A percentile compares a stretch with the other conserved stretches of the same genome.
phyloP scores from a whole-genome alignment of 2,797 vertebrate species.

The Falco novaeseelandiae region DNA sequence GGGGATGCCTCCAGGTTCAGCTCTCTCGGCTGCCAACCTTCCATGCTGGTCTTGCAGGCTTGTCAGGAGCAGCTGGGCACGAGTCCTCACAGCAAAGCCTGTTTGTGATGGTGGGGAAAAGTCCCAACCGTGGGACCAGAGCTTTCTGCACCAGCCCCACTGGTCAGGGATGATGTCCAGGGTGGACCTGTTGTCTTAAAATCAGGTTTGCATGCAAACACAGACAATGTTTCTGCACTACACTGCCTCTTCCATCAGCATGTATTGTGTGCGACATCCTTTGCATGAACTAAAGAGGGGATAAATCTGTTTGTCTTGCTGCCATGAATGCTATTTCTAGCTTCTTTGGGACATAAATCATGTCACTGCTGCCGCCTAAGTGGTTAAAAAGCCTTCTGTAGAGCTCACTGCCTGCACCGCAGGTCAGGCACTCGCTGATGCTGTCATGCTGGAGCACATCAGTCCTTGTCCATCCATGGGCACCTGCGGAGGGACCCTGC shows the following conservation, averaged over 20 bases:
- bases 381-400: background rate
- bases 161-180: background rate
- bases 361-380: background rate
- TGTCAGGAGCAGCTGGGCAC: background rate
- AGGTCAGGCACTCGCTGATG: background rate
- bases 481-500: background rate
- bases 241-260: background rate
- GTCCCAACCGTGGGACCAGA: too few relatives aligned
- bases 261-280: background rate
- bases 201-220: background rate
- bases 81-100: background rate
- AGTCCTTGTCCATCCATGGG: rapidly evolving
- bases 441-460: background rate
- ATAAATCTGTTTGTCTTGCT: background rate
- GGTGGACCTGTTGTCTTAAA: background rate
- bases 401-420: background rate
- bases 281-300: background rate
- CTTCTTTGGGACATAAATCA: background rate
- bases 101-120: rapidly evolving
- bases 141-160: background rate
- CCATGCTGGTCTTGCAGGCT: background rate
- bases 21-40: background rate
- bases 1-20: background rate
- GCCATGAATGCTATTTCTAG: background rate
- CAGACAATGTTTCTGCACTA: background rate